Evolutionary conservation across 2,113 vertebrate species (phyloP).

Genomic region (Irena cyanogastra): DNA sequence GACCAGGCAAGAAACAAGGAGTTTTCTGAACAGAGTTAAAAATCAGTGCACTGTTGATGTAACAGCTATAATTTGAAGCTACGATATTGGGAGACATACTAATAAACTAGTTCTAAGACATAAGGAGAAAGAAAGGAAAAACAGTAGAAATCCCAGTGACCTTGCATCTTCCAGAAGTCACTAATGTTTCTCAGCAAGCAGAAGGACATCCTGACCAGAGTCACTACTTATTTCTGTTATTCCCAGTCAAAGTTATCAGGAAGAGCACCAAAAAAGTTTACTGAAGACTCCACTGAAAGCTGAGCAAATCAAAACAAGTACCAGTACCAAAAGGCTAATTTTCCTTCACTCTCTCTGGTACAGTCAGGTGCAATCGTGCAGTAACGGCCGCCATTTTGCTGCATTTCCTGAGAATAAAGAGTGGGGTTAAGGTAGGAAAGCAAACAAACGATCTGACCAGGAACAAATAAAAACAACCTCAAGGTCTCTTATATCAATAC

Average conservation of each 20-base stretch:
- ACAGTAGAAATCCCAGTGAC: neutral
- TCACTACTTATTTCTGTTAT: neutral
- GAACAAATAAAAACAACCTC: neutral
- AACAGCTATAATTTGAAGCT: neutral
- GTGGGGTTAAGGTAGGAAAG: neutral
- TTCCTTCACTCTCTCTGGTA: neutral
- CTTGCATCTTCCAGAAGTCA: neutral
- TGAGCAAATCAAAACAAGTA: neutral
- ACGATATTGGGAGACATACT: neutral
- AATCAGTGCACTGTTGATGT: neutral
- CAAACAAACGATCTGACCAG: neutral
- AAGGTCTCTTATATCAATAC: constrained; percentile 15
- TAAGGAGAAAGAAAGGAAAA: neutral
- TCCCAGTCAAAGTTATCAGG: neutral
- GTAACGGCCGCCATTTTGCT: neutral
- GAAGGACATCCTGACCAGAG: neutral
- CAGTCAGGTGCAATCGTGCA: neutral
- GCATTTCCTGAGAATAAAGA: neutral
- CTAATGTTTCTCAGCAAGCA: neutral
- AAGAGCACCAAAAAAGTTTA: neutral
- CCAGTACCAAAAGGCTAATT: accelerated
- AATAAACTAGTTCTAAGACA: neutral
- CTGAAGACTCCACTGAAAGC: neutral
- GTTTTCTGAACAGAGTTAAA: neutral
- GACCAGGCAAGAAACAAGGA: neutral